Base-by-base conservation (phyloP, 1,140 invertebrate species). In the Coelopa frigida region DNA sequence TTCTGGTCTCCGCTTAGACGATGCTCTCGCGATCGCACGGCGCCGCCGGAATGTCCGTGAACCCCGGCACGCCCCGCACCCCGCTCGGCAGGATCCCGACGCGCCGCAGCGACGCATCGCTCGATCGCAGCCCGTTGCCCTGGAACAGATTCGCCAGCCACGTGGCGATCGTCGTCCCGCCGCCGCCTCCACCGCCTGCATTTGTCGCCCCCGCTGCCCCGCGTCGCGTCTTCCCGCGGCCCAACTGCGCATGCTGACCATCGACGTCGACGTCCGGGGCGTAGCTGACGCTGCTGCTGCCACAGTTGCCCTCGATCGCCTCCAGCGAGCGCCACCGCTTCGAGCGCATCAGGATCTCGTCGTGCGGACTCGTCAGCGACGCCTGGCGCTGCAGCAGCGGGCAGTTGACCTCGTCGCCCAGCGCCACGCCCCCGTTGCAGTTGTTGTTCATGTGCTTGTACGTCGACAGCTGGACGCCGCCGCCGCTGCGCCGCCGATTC, bases 311-410 rank as follows among this genome's bases (percentile, higher is more conserved):
- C 8, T 70, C 75, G 17, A 83, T 72, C 51, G 79, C 77, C 72
- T 88, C 85, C 18, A 87, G 70, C n/a, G 85, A 88, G 53, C 78
- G 79, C 81, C 84, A 88, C 55, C 82, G 76, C 67, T 85, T 85
- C 18, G 77, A 66, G 20, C 71, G 72, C 54, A 69, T 57, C 61
- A 68, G 33, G 68, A 68, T 57, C 65, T 76, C 58, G 54, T 69
- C 59, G 66, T 74, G 52, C 57, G 73, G 44, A 67, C 63, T 33
- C 63, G 70, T 55, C 53, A 77, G 58, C 53, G 74, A 70, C 59
- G 74, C 57, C 72, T 76, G 58, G 36, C 69, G 57, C 14, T 70
- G 71, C n/a, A 81, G 56, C 42, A 81, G 52, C 8, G 77, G 78
- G n/a, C 72, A 72, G 39, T 79, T 72, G 4, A 71, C 70, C 51